phyloP scores from a whole-genome alignment of 1,140 invertebrate species.

The Helicoverpa zea region DNA sequence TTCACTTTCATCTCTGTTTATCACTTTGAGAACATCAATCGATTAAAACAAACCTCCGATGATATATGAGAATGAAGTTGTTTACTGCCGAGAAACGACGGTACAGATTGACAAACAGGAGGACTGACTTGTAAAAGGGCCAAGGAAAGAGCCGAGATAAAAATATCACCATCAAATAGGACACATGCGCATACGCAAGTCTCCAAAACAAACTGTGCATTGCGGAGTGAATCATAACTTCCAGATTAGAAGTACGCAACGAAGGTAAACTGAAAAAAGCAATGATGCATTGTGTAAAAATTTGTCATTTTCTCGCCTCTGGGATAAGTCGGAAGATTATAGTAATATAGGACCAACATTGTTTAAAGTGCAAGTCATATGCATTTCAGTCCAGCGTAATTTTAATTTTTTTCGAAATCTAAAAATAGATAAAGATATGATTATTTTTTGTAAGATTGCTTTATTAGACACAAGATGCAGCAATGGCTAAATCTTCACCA shows the following conservation, averaged over 20 bases:
- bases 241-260: background rate
- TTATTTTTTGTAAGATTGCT: too few species aligned
- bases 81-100: conserved; percentile 1
- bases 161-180: conserved; percentile 35
- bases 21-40: background rate
- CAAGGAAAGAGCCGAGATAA: conserved; percentile 34
- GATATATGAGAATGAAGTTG: background rate
- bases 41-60: background rate
- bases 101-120: conserved; percentile 6
- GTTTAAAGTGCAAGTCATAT: too few species aligned
- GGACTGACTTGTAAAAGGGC: conserved; percentile 40
- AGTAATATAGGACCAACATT: too few species aligned
- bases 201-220: conserved; percentile 5
- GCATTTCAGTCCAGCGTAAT: too few species aligned
- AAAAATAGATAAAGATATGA: too few species aligned
- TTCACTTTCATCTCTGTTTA: conserved; percentile 3
- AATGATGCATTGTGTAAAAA: background rate
- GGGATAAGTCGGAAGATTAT: too few species aligned
- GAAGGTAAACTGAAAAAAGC: background rate
- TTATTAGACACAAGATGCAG: too few species aligned
- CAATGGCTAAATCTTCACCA: too few species aligned
- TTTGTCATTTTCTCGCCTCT: background rate
- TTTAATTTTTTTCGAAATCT: too few species aligned
- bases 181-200: conserved; percentile 3
- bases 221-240: background rate